These are phyloP conservation scores for Calyptomena viridis DNA, from an alignment of 2,113 vertebrate species.

Conservation along the genomic window DNA sequence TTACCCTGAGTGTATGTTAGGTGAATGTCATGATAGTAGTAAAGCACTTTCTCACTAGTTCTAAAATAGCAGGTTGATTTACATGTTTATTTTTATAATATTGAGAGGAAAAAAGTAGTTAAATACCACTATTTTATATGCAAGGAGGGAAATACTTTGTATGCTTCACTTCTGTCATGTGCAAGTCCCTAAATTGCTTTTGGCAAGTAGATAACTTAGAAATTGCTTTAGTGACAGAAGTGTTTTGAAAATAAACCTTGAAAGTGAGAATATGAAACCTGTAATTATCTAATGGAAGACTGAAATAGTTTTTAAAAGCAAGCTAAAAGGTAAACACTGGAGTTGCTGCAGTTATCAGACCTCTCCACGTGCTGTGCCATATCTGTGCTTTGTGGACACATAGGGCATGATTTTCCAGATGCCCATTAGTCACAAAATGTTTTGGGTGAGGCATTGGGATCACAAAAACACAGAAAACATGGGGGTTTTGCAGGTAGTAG, in stretches of 20 bases:
- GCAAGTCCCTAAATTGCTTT: constrained; percentile 7
- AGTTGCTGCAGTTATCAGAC: background rate
- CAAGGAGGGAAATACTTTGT: background rate
- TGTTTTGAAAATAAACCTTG: constrained; percentile 46
- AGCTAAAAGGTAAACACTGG: background rate
- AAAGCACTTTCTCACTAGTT: background rate
- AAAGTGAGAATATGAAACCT: constrained; percentile 16
- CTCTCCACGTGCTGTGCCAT: background rate
- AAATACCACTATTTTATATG: background rate
- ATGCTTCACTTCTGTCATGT: background rate
- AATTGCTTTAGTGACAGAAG: constrained; percentile 27
- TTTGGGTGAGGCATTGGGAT: background rate
- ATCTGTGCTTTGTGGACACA: rapidly evolving
- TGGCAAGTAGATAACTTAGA: constrained; percentile 22
- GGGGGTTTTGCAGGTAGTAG: background rate
- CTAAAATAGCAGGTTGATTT: background rate
- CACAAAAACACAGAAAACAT: background rate
- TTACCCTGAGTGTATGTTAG: background rate
- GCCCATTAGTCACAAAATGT: background rate
- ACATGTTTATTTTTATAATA: background rate
- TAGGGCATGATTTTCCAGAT: background rate
- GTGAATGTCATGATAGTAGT: background rate
- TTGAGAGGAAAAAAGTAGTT: background rate
- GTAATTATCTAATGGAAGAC: constrained; percentile 25
- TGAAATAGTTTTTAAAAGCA: background rate